phyloP scores from a whole-genome alignment of 1,140 invertebrate species.

The Chrysopa pallens region DNA sequence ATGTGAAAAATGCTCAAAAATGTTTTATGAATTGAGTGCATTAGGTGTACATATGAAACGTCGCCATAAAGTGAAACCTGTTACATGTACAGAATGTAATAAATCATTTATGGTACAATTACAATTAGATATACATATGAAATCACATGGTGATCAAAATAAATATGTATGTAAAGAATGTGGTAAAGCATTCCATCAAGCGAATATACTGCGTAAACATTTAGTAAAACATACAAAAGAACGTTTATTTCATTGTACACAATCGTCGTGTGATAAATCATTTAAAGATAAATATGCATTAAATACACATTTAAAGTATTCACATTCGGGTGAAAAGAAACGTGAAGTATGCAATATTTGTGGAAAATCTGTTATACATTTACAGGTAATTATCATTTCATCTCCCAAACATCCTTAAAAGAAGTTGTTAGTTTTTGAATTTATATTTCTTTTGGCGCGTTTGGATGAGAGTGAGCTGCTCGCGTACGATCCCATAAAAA shows the following conservation, averaged over 20 bases:
- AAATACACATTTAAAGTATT: not conserved
- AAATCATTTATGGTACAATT: not conserved
- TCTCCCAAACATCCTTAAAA: too few relatives aligned
- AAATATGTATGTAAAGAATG: not conserved
- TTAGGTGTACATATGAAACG: not conserved
- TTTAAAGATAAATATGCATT: not conserved
- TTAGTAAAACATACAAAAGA: not conserved
- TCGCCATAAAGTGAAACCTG: not conserved
- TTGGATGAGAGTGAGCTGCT: too few relatives aligned
- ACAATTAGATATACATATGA: not conserved
- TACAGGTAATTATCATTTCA: too few relatives aligned
- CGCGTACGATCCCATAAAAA: too few relatives aligned
- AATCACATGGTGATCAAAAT: not conserved
- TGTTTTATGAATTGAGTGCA: not conserved
- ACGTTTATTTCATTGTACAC: not conserved
- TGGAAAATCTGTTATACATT: not conserved
- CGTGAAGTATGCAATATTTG: not conserved
- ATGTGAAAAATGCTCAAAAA: not conserved
- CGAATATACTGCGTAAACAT: not conserved
- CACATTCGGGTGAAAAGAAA: not conserved
- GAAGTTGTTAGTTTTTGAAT: too few relatives aligned
- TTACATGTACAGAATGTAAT: not conserved
- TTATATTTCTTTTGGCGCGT: too few relatives aligned
- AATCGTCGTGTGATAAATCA: not conserved
- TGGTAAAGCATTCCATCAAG: not conserved